These are phyloP conservation scores for Engraulis encrasicolus DNA, from an alignment of 2,113 vertebrate species.

Conservation along the genomic window DNA sequence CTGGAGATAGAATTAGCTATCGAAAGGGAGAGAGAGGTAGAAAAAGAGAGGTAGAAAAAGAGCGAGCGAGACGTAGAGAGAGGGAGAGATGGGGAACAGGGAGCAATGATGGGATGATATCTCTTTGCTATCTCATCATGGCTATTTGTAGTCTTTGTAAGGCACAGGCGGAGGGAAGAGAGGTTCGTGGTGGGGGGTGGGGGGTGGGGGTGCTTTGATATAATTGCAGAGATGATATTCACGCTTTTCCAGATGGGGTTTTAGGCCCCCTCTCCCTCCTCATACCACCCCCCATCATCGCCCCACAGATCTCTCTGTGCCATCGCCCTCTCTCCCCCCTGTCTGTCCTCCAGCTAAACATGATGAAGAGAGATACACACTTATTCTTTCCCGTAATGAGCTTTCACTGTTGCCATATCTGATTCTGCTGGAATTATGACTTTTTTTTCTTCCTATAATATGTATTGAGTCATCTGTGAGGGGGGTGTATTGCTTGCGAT, in stretches of 20 bases:
- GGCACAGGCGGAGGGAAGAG: no score
- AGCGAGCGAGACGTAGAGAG: neutral
- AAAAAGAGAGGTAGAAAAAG: no score
- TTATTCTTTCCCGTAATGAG: constrained; percentile 38
- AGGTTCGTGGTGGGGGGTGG: no score
- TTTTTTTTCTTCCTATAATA: neutral
- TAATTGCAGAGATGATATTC: constrained; percentile 27
- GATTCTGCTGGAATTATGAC: constrained; percentile 33
- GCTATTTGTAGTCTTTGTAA: constrained; percentile 34
- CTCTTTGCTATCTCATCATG: constrained; percentile 35
- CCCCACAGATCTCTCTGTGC: constrained; percentile 19
- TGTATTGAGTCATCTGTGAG: neutral
- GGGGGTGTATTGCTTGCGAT: constrained; percentile 27
- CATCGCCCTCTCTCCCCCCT: constrained; percentile 24
- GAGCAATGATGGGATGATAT: constrained; percentile 14
- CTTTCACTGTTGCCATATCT: constrained; percentile 37
- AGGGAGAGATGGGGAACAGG: neutral
- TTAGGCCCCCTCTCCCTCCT: neutral
- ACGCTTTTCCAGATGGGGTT: neutral
- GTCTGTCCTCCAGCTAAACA: constrained; percentile 38
- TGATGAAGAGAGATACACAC: constrained; percentile 35
- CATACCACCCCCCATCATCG: neutral
- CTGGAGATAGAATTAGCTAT: no score
- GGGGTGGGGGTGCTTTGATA: constrained; percentile 19
- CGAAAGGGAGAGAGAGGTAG: no score